Conservation (phyloP, 2,888 invertebrate species). For the Ophioninae sp. region DNA sequence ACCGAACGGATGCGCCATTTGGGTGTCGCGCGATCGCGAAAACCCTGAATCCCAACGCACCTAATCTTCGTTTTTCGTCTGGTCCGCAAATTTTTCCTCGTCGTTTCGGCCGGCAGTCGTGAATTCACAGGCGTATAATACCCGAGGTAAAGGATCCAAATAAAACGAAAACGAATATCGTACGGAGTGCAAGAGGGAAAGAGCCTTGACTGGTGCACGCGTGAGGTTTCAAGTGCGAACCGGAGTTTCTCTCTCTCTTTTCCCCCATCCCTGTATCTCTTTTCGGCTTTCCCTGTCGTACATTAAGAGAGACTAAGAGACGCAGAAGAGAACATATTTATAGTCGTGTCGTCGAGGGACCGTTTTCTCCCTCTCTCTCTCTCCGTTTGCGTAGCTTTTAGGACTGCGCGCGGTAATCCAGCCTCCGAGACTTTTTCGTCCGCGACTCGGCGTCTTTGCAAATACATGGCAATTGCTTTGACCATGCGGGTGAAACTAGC, state of each 20-base stretch:
- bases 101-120: slow-evolving; percentile 41
- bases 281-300: slow-evolving; percentile 30
- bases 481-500: slow-evolving; percentile 26
- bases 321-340: slow-evolving; percentile 71
- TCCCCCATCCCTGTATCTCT: slow-evolving; percentile 32
- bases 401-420: slow-evolving; percentile 31
- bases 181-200: slow-evolving; percentile 23
- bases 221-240: slow-evolving; percentile 50
- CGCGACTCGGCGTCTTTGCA: slow-evolving; percentile 12
- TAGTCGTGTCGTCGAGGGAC: slow-evolving; percentile 73
- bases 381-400: slow-evolving; percentile 43
- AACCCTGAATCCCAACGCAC: slow-evolving; percentile 24
- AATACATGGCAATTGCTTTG: slow-evolving; percentile 49
- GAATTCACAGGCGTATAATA: slow-evolving; percentile 43
- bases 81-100: slow-evolving; percentile 61
- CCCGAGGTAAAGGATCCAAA: slow-evolving; percentile 38
- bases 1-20: slow-evolving; percentile 12
- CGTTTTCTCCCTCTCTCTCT: slow-evolving; percentile 21
- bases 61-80: slow-evolving; percentile 62
- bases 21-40: slow-evolving; percentile 49
- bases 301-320: slow-evolving; percentile 63
- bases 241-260: slow-evolving; percentile 28
- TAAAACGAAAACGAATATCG: slow-evolving; percentile 42
- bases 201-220: slow-evolving; percentile 45
- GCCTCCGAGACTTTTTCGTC: slow-evolving; percentile 42